Evolutionary conservation across 2,888 invertebrate species (phyloP).

Genomic region (Capitulum mitella): DNA sequence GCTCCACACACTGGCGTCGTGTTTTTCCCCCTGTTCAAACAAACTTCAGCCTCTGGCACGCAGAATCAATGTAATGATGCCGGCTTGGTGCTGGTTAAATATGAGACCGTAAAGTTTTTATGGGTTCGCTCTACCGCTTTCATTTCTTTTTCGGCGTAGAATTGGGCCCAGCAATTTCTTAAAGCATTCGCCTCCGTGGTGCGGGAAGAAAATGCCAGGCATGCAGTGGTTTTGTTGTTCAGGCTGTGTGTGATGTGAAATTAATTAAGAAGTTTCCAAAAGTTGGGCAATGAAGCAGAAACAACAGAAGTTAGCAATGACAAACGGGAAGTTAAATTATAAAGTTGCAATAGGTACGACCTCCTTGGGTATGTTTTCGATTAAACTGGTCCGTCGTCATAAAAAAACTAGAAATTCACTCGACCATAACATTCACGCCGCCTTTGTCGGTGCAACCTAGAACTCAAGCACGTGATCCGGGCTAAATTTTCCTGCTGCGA

Average conservation of each 20-base stretch:
- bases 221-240: background rate
- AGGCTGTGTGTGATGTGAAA: background rate
- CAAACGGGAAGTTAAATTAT: background rate
- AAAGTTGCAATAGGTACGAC: background rate
- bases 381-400: no score
- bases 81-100: background rate
- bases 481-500: no score
- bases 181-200: background rate
- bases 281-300: background rate
- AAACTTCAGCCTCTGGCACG: background rate
- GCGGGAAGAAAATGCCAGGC: background rate
- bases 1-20: no score
- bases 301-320: background rate
- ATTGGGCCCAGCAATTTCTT: background rate
- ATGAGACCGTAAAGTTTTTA: constrained; percentile 5
- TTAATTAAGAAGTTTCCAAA: background rate
- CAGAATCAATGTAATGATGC: constrained; percentile 8
- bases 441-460: no score
- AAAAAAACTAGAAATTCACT: no score
- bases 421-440: no score
- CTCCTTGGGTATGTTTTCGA: background rate
- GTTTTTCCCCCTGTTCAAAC: background rate
- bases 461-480: no score
- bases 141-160: background rate
- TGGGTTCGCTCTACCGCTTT: background rate